Percentiles rank a stretch among this genome's conserved stretches.
phyloP scores from a whole-genome alignment of 2,113 vertebrate species.

The Pseudolaguvia tuberculata region DNA sequence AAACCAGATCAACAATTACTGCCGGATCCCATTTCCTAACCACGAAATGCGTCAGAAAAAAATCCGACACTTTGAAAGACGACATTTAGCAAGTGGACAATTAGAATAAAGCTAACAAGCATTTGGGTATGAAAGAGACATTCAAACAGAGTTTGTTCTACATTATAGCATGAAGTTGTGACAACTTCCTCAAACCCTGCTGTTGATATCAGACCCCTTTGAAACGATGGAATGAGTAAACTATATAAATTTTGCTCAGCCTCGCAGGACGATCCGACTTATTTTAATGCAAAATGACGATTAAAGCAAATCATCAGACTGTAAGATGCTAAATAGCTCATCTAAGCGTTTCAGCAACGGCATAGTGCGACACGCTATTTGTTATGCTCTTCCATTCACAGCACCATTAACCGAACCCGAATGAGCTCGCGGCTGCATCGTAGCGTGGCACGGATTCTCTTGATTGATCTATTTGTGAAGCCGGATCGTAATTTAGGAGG shows the following conservation, averaged over 20 bases:
- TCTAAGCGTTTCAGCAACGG: conserved; percentile 32
- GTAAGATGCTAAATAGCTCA: conserved; percentile 31
- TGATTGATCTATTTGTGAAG: conserved; percentile 49
- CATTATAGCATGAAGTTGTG: not conserved
- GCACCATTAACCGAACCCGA: conserved; percentile 36
- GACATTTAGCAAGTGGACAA: conserved; percentile 46
- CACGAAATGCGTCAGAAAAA: conserved; percentile 58
- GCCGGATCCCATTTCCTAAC: conserved; percentile 49
- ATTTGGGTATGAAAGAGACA: conserved; percentile 46
- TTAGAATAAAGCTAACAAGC: conserved; percentile 42
- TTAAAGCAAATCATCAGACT: conserved; percentile 44
- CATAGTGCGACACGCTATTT: conserved; percentile 34
- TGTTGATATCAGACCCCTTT: not conserved
- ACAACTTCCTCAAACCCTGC: conserved; percentile 9
- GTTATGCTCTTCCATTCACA: conserved; percentile 36
- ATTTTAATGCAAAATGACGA: conserved; percentile 39
- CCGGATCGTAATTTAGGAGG: conserved; percentile 49
- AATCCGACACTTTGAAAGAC: conserved; percentile 51
- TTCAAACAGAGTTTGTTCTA: not conserved
- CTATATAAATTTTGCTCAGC: conserved; percentile 21
- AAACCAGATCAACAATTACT: conserved; percentile 52
- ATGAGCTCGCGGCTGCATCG: conserved; percentile 40
- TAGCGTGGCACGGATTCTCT: conserved; percentile 43
- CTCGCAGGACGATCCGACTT: conserved; percentile 28
- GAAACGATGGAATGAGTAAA: conserved; percentile 9